These are phyloP conservation scores for Bombus confusus DNA, from an alignment of 1,140 invertebrate species.

Conservation along the genomic window DNA sequence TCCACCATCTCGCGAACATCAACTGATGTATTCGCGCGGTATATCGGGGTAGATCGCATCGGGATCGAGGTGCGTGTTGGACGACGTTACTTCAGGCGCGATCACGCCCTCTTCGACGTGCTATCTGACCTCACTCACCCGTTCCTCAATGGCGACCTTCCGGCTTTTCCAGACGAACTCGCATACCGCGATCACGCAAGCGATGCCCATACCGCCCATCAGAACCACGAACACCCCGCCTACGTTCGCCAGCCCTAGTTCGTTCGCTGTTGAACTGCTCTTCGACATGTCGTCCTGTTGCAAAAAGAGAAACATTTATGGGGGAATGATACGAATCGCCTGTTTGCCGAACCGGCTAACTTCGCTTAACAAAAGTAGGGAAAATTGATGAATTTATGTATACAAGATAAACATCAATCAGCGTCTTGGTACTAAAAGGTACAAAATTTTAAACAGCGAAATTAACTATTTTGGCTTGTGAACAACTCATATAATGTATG, in stretches of 20 bases:
- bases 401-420: no score
- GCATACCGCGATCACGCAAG: conserved; percentile 93
- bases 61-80: conserved; percentile 70
- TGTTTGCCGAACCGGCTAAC: no score
- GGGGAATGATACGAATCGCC: background rate
- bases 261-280: conserved; percentile 91
- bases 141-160: conserved; percentile 94
- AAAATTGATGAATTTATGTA: no score
- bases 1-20: conserved; percentile 75
- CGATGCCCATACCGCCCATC: conserved; percentile 94
- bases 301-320: background rate
- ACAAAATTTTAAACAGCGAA: no score
- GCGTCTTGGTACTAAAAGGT: no score
- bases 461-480: no score
- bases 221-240: conserved; percentile 98
- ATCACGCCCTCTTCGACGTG: conserved; percentile 64
- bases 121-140: conserved; percentile 86
- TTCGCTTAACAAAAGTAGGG: no score
- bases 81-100: conserved; percentile 55
- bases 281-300: conserved; percentile 92
- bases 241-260: conserved; percentile 94
- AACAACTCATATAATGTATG: no score
- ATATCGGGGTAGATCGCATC: conserved; percentile 74
- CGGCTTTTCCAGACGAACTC: conserved; percentile 97
- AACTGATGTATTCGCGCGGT: conserved; percentile 76